phyloP scores from a whole-genome alignment of 2,113 vertebrate species.

The Coreoperca whiteheadi region DNA sequence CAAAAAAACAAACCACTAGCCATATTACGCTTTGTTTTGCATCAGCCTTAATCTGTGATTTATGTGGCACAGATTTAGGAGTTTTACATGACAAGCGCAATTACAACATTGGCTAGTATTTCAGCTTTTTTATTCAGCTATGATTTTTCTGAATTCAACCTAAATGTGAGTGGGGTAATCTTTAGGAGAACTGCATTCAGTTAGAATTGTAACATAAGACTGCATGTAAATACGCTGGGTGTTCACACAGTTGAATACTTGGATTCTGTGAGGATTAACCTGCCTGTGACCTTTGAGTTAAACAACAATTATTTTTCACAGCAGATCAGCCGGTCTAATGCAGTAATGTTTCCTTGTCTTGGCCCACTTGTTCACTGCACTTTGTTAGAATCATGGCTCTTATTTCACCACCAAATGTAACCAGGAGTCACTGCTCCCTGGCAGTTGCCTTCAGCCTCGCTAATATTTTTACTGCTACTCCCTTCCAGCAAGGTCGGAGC shows the following conservation, averaged over 20 bases:
- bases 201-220: not conserved
- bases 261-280: not conserved
- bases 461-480: conserved; percentile 64
- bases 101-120: not conserved
- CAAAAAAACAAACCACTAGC: conserved; percentile 1
- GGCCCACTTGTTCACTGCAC: not conserved
- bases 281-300: not conserved
- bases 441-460: conserved; percentile 13
- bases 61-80: not conserved
- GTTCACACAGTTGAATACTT: conserved; percentile 7
- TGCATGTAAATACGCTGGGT: not conserved
- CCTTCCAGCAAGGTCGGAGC: conserved; percentile 49
- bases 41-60: not conserved
- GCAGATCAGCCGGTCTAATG: not conserved
- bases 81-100: no score
- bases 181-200: not conserved
- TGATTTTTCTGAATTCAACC: not conserved
- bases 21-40: not conserved
- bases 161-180: not conserved
- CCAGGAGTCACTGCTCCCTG: conserved; percentile 14
- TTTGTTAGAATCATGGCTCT: conserved; percentile 16
- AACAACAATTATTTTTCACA: not conserved
- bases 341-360: not conserved
- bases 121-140: not conserved
- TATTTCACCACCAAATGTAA: conserved; percentile 45